Evolutionary conservation across 2,888 invertebrate genomes (phyloP), one percentile per base, ranked within the genome.

Genomic region (Andrena flavipes): DNA sequence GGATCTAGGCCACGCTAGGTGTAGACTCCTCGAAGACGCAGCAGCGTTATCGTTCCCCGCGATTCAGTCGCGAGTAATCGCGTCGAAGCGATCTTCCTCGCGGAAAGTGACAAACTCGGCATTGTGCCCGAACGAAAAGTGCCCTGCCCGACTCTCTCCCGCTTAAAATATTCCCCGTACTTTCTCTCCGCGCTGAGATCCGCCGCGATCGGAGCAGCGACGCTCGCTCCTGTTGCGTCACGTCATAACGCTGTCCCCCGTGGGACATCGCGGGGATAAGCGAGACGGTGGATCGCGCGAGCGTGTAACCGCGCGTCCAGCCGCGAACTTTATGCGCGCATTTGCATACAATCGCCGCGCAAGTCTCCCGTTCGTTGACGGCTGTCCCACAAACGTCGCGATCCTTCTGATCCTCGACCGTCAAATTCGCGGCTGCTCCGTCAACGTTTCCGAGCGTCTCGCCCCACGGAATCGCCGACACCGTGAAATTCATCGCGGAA

Each of bases 341-440:
- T 84, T 84, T 84, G 82, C 84, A 84, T 84, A 84, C 82, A 84
- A 84, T 84, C 71, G 83, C 59, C 29, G 72, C 70, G 73, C 69
- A 65, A 78, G 69, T 59, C 73, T 74, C 30, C 67, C 26, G 56
- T 33, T 10, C 48, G 30, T 10, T 23, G 64, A 35, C 62, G 49
- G 63, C 54, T 59, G 76, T 75, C 63, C 71, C 64, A 60, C 64
- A 65, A 70, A 56, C 81, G 76, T 70, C 69, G 71, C 64, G 76
- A 65, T 73, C 62, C 67, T 56, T 71, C 74, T 54, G 60, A 49
- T 64, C 67, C 70, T 30, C 62, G 54, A 26, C 59, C 67, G 67
- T 71, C 80, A 80, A 75, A 82, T 74, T 75, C 78, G 33, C 68
- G 68, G 26, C 10, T 42, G 42, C 16, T 42, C 13, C 42, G 42